Conservation (phyloP, 2,888 invertebrate genomes). For the Cantharis lateralis region DNA sequence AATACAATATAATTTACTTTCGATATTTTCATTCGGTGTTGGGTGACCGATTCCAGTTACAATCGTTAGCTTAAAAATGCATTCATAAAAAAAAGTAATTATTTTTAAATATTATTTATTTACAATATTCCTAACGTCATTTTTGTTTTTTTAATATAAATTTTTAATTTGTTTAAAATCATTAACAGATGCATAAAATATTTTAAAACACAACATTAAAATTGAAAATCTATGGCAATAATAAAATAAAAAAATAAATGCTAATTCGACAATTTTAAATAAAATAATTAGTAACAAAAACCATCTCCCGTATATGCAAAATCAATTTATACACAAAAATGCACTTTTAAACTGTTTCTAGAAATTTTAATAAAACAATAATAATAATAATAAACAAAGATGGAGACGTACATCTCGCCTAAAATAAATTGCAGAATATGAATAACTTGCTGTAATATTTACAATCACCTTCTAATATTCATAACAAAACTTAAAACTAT, state of each 20-base stretch:
- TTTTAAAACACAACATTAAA: background rate
- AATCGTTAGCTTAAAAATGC: background rate
- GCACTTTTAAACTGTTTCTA: background rate
- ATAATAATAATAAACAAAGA: background rate
- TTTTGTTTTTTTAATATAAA: background rate
- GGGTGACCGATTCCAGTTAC: no score
- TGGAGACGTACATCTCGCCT: background rate
- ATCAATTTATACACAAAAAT: background rate
- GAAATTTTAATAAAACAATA: background rate
- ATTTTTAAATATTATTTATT: background rate
- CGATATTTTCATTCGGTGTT: no score
- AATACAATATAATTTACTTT: no score
- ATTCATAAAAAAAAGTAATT: background rate
- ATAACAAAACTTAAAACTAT: background rate
- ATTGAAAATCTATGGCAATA: background rate
- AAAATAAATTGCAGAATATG: background rate
- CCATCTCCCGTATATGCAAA: background rate
- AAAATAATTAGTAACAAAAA: background rate
- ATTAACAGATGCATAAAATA: background rate
- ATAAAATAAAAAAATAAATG: background rate
- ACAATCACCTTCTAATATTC: background rate
- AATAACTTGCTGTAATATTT: background rate
- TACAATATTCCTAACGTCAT: background rate
- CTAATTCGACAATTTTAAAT: no score
- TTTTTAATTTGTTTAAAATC: background rate